phyloP scores from a whole-genome alignment of 2,113 vertebrate species.

The Corythoichthys haematopterus region DNA sequence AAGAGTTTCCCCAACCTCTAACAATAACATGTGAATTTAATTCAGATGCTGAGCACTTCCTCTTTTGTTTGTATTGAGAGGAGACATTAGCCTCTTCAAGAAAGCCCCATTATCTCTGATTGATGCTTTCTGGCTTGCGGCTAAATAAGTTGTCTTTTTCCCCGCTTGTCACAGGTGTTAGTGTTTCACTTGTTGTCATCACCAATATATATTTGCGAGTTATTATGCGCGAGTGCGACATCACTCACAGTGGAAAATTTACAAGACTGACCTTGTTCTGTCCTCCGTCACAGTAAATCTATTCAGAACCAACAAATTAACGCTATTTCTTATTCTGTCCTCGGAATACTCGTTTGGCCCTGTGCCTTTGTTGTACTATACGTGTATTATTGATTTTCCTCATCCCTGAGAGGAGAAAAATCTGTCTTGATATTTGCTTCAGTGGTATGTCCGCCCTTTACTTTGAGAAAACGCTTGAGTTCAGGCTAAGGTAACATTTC shows the following conservation, averaged over 20 bases:
- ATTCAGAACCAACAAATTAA: constrained; percentile 38
- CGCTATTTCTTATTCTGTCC: constrained; percentile 43
- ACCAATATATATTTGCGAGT: constrained; percentile 26
- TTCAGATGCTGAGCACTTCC: constrained; percentile 6
- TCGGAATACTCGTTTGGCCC: constrained; percentile 25
- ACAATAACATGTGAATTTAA: constrained; percentile 5
- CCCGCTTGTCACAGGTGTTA: constrained; percentile 35
- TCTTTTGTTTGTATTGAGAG: constrained; percentile 10
- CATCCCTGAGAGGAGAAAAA: constrained; percentile 27
- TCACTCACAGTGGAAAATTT: constrained; percentile 35
- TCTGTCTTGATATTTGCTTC: constrained; percentile 45
- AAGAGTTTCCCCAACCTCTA: constrained; percentile 6
- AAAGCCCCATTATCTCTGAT: constrained; percentile 33
- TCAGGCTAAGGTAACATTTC: constrained; percentile 14
- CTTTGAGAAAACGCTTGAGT: constrained; percentile 21
- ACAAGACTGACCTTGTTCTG: constrained; percentile 38
- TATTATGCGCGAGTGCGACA: constrained; percentile 28
- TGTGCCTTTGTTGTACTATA: constrained; percentile 34
- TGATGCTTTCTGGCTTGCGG: constrained; percentile 44
- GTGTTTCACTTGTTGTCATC: constrained; percentile 25
- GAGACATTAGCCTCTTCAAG: constrained; percentile 24
- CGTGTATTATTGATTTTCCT: constrained; percentile 56
- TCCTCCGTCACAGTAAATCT: constrained; percentile 42
- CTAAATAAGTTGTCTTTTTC: constrained; percentile 37
- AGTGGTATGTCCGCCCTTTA: constrained; percentile 51